Base-by-base conservation (phyloP, 2,797 vertebrate genomes). In the Malurus leucopterus region DNA sequence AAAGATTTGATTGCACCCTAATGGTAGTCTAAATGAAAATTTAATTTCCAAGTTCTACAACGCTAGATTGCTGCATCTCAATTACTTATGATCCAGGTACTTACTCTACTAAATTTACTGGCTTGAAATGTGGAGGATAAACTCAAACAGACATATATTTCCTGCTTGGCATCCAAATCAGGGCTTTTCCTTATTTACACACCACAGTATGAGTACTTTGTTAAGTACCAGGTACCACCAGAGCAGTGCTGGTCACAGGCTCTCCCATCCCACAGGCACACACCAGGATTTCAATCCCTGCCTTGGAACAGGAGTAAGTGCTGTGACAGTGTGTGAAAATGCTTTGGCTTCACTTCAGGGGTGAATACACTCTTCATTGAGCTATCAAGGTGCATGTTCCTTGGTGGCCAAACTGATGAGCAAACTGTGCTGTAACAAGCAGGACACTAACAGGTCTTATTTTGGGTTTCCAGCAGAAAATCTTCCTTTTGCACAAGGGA, bases 201-300 rank as follows among this genome's bases (percentile, higher is more conserved):
- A 62, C 10, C 3, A 5, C 15, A 32, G 19, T 11, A 8, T n/a
- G 26, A 51, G 7, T 34, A 49, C 59, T 83, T 87, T 84, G 46
- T 17, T 13, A 30, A 63, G 9, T 14, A 22, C 14, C 14, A 11
- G 3, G 22, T 30, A 46, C 19, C 19, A 65, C 23, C 9, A 29
- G 6, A 72, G 24, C 18, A 30, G 19, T 47, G 27, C 3, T 63
- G 11, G 13, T 29, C 12, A 21, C 4, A 4, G 16, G 10, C 16
- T 58, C 30, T 69, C 19, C 10, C 32, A 50, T 15, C 4, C 11
- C 1, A 3, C 0, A 0, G 14, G 30, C 13, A 32, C 63, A 49
- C 5, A 43, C 29, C 10, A 51, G 26, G 16, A 46, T 12, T 51
- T 11, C 8, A 22, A 78, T 2, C 16, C 11, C 34, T 72, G 43